phyloP scores from a whole-genome alignment of 2,797 vertebrate species.

The Phrynocephalus vlangalii region DNA sequence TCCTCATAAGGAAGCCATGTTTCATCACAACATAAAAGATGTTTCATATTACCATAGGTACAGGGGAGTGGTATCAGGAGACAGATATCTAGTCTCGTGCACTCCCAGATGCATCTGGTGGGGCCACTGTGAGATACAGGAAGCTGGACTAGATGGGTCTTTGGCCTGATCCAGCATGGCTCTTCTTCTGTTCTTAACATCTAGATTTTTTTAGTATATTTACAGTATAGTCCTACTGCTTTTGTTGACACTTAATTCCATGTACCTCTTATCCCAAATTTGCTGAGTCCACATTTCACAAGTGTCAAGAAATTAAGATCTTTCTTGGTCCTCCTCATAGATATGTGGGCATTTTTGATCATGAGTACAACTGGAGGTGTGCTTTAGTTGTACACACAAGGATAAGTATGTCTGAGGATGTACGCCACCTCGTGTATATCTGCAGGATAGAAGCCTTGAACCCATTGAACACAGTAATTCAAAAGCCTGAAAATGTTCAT shows the following conservation, averaged over 20 bases:
- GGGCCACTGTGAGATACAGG: no score
- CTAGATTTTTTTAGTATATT: background rate
- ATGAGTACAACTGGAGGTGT: no score
- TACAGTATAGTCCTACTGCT: background rate
- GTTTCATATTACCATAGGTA: no score
- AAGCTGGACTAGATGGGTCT: no score
- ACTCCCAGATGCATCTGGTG: no score
- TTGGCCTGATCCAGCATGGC: no score
- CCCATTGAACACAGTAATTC: background rate
- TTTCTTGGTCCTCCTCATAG: background rate
- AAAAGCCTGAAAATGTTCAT: background rate
- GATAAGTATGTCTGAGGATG: background rate
- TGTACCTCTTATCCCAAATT: background rate
- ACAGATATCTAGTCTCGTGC: no score
- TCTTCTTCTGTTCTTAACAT: no score
- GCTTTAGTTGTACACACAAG: background rate
- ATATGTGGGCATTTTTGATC: background rate
- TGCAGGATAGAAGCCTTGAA: background rate
- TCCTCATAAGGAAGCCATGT: no score
- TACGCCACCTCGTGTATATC: background rate
- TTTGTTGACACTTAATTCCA: background rate
- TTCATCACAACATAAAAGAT: no score
- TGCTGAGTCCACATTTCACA: no score
- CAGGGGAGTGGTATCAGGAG: no score
- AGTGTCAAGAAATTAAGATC: background rate